A percentile compares a stretch with the other conserved stretches of the same genome.
These are phyloP conservation scores for Mechanitis messenoides DNA, from an alignment of 2,888 invertebrate genomes.

Conservation along the genomic window DNA sequence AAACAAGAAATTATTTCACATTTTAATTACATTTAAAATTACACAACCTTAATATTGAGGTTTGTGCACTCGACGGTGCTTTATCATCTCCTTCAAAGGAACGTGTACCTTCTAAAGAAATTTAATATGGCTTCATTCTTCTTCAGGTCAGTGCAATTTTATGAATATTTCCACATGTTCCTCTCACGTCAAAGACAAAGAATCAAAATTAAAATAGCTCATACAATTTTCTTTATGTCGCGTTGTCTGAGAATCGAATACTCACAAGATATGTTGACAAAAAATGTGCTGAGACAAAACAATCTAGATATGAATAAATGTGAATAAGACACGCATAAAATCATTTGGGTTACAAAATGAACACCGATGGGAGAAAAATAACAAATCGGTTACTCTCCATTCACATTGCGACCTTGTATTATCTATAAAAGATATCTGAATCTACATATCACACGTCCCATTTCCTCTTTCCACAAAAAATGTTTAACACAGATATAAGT, in stretches of 20 bases:
- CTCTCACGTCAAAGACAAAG: neutral
- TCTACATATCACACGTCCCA: slow-evolving; percentile 63
- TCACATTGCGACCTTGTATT: slow-evolving; percentile 46
- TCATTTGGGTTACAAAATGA: slow-evolving; percentile 30
- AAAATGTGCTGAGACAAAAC: slow-evolving; percentile 3
- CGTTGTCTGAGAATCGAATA: too few relatives aligned
- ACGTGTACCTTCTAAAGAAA: slow-evolving; percentile 20
- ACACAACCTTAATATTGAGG: slow-evolving; percentile 15
- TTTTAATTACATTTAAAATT: slow-evolving; percentile 16
- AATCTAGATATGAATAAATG: slow-evolving; percentile 4
- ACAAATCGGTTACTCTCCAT: slow-evolving; percentile 46
- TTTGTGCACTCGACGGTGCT: slow-evolving; percentile 15
- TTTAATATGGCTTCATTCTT: slow-evolving; percentile 23
- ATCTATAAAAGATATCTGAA: slow-evolving; percentile 40
- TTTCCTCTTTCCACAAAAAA: slow-evolving; percentile 46
- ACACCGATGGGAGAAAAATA: slow-evolving; percentile 37
- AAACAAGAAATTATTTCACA: neutral
- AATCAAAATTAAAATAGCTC: neutral
- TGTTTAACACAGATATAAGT: slow-evolving; percentile 28
- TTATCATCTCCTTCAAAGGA: slow-evolving; percentile 24
- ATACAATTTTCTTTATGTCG: too few relatives aligned
- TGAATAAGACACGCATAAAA: slow-evolving; percentile 17
- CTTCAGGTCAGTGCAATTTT: slow-evolving; percentile 18
- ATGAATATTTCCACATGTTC: neutral
- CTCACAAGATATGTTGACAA: too few relatives aligned